Conservation (phyloP, 2,888 invertebrate species). For the Nomada flava region DNA sequence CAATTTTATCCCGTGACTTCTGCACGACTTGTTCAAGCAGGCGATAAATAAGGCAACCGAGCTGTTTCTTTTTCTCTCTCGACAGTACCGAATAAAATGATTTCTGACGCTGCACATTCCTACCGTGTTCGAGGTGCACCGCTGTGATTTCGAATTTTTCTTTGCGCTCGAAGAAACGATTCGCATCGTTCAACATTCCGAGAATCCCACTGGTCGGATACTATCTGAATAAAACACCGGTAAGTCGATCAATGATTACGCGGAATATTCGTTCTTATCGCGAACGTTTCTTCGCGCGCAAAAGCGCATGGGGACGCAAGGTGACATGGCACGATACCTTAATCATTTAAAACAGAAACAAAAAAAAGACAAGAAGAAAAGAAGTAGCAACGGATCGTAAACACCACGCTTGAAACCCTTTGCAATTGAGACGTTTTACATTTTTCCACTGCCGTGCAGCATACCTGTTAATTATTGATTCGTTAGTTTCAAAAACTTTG, state of each 20-base stretch:
- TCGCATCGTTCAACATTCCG: background rate
- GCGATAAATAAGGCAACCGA: conserved; percentile 19
- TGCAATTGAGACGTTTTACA: conserved; percentile 25
- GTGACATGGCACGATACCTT: conserved; percentile 70
- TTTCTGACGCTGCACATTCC: conserved; percentile 70
- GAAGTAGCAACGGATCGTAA: conserved; percentile 26
- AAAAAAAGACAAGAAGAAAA: conserved; percentile 10
- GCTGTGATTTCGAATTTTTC: conserved; percentile 37
- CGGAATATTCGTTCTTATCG: background rate
- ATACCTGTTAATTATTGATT: background rate
- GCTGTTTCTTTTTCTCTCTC: background rate
- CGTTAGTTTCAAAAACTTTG: too few species aligned
- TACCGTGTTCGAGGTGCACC: conserved; percentile 63
- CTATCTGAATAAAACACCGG: conserved; percentile 18
- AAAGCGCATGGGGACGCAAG: conserved; percentile 53
- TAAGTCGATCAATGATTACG: background rate
- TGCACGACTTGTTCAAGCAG: background rate
- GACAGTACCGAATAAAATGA: conserved; percentile 4
- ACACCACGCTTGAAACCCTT: conserved; percentile 31
- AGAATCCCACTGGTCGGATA: conserved; percentile 1
- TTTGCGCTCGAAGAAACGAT: conserved; percentile 49
- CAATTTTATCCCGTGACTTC: background rate
- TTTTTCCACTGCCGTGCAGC: background rate
- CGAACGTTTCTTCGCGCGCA: conserved; percentile 44
- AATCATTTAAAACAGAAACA: conserved; percentile 50